phyloP scores from a whole-genome alignment of 53 echinoderm and acorn worm genomes.

The Zoroaster sp. region DNA sequence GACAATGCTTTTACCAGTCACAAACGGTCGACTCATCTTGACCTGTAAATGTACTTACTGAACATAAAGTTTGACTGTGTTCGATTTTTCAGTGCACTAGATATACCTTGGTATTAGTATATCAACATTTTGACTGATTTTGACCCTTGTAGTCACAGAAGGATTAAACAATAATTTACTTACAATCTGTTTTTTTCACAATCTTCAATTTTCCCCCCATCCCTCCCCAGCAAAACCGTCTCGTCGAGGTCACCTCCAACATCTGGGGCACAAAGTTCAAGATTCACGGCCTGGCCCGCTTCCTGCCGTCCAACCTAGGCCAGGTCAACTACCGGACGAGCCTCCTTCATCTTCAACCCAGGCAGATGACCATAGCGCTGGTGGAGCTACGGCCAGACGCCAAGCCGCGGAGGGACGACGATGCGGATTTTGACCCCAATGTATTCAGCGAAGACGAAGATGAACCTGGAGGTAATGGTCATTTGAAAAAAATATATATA shows the following conservation, averaged over 20 bases:
- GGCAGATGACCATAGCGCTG: slow-evolving; percentile 98
- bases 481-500: not conserved
- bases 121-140: too few relatives aligned
- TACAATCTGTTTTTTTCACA: not conserved
- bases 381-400: slow-evolving; percentile 85
- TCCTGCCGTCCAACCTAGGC: slow-evolving; percentile 92
- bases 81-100: too few relatives aligned
- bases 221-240: slow-evolving; percentile 78
- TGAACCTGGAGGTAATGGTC: slow-evolving; percentile 68
- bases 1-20: too few relatives aligned
- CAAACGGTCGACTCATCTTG: too few relatives aligned
- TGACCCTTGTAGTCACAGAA: too few relatives aligned
- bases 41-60: too few relatives aligned
- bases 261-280: slow-evolving; percentile 99
- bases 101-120: too few relatives aligned
- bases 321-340: slow-evolving; percentile 96
- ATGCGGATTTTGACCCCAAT: slow-evolving; percentile 86
- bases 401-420: slow-evolving; percentile 67
- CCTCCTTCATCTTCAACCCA: slow-evolving; percentile 93
- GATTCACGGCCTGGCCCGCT: slow-evolving; percentile 86
- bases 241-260: slow-evolving; percentile 96
- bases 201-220: not conserved
- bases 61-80: too few relatives aligned
- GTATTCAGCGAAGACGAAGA: slow-evolving; percentile 99
- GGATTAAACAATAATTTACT: not conserved